These are phyloP conservation scores for Syndactyla subalaris DNA, from an alignment of 2,797 vertebrate genomes.

Conservation along the genomic window DNA sequence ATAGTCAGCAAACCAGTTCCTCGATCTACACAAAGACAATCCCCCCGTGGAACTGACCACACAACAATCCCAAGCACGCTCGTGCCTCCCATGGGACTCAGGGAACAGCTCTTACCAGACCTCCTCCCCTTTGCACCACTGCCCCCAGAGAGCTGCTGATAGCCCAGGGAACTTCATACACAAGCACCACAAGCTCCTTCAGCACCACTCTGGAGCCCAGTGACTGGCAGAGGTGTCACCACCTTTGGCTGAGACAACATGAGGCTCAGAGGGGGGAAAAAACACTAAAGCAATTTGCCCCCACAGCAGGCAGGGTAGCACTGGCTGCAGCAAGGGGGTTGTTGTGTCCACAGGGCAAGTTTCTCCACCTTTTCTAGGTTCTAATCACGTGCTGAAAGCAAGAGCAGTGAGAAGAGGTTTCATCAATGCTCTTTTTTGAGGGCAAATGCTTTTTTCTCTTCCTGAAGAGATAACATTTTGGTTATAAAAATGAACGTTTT, in stretches of 20 bases:
- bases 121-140: neutral
- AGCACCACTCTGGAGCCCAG: neutral
- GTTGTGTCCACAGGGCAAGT: fast-evolving
- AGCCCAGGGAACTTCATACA: neutral
- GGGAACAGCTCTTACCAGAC: neutral
- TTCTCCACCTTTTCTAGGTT: neutral
- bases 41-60: neutral
- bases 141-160: neutral
- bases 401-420: neutral
- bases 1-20: neutral
- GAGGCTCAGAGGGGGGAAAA: neutral
- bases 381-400: neutral
- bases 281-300: neutral
- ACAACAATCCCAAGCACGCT: constrained; percentile 23
- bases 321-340: neutral
- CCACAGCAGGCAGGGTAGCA: neutral
- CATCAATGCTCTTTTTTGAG: neutral
- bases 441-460: neutral
- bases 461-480: neutral
- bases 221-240: neutral
- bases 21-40: constrained; percentile 11
- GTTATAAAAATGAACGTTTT: neutral
- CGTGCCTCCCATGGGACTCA: neutral
- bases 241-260: neutral
- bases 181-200: neutral